Evolutionary conservation across 2,113 vertebrate genomes (phyloP).

Genomic region (Dryoscopus gambensis): DNA sequence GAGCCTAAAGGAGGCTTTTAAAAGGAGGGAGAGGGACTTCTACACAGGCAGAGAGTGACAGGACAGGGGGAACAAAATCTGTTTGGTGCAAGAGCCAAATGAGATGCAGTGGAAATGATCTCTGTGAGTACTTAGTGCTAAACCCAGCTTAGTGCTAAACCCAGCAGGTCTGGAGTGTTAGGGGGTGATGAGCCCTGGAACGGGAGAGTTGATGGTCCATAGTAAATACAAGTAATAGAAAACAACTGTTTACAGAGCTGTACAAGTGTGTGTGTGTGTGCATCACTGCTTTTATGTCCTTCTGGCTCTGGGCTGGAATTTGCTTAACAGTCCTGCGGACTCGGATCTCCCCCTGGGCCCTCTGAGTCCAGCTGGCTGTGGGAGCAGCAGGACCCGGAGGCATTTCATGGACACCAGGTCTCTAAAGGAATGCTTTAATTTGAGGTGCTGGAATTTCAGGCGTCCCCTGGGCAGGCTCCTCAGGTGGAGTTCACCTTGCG

Average conservation of each 20-base stretch:
- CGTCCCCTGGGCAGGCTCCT: neutral
- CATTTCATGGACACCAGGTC: neutral
- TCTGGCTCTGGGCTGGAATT: neutral
- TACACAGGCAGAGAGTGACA: neutral
- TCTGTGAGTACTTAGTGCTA: neutral
- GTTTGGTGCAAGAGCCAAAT: neutral
- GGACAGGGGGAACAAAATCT: neutral
- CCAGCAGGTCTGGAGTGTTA: neutral
- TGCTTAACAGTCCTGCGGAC: neutral
- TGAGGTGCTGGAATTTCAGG: neutral
- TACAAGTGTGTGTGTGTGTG: neutral
- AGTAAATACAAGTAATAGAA: neutral
- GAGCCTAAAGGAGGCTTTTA: neutral
- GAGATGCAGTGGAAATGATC: neutral
- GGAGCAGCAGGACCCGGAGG: neutral
- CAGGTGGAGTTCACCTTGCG: neutral
- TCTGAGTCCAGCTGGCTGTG: neutral
- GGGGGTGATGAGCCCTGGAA: neutral
- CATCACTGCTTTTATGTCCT: neutral
- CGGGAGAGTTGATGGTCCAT: neutral
- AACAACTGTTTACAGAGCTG: neutral
- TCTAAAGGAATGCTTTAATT: neutral
- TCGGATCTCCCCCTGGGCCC: neutral
- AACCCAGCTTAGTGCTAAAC: neutral
- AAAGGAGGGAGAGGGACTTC: neutral